Conservation (phyloP, 1,140 invertebrate species). For the Heliconius hewitsoni region DNA sequence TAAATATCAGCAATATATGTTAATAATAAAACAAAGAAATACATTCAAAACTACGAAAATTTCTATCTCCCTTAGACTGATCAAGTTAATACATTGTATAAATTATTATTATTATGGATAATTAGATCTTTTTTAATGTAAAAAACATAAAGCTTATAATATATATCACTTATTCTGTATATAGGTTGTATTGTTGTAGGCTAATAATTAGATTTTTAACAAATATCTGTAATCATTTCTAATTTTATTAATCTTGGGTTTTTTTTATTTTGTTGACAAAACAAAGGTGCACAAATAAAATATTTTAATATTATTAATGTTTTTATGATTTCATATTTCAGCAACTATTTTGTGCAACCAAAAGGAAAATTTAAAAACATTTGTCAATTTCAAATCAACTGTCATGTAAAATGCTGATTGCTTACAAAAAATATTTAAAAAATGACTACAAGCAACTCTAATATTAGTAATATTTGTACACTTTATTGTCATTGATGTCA, state of each 20-base stretch:
- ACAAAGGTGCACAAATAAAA: too few relatives aligned
- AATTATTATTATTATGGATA: too few relatives aligned
- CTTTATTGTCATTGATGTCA: slow-evolving; percentile 10
- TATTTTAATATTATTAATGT: not conserved
- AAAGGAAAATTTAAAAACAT: not conserved
- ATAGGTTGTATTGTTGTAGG: not conserved
- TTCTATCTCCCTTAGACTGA: too few relatives aligned
- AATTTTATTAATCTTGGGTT: too few relatives aligned
- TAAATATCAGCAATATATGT: not conserved
- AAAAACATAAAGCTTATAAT: too few relatives aligned
- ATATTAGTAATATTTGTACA: slow-evolving; percentile 7
- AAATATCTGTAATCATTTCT: too few relatives aligned
- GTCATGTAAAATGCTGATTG: slow-evolving; percentile 5
- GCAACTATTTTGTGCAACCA: not conserved
- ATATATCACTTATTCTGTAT: not conserved
- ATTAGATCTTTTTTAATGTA: too few relatives aligned
- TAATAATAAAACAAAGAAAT: too few relatives aligned
- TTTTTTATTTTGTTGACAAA: too few relatives aligned
- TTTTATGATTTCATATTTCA: not conserved
- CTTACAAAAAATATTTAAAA: slow-evolving; percentile 3
- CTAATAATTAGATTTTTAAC: too few relatives aligned
- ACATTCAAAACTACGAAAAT: too few relatives aligned
- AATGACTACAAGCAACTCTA: slow-evolving; percentile 6
- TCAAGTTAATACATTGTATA: too few relatives aligned
- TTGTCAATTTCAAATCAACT: slow-evolving; percentile 5